These are phyloP conservation scores for Musca domestica DNA, from an alignment of 1,140 invertebrate genomes.

Conservation along the genomic window DNA sequence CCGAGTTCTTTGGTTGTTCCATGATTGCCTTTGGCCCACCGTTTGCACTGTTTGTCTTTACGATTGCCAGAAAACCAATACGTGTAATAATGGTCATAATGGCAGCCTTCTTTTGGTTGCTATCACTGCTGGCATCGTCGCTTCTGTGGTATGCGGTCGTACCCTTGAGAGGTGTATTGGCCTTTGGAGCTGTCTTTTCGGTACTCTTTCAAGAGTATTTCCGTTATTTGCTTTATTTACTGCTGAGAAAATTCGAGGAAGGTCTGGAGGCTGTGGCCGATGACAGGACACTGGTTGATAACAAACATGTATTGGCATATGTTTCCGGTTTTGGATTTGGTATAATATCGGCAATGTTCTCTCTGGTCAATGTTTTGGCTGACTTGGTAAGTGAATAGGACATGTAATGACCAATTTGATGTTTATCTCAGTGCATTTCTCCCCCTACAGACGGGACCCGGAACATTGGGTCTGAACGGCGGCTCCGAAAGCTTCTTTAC, in stretches of 20 bases:
- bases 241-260: slow-evolving; percentile 81
- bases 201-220: slow-evolving; percentile 75
- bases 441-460: slow-evolving; percentile 72
- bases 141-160: slow-evolving; percentile 83
- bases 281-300: slow-evolving; percentile 72
- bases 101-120: slow-evolving; percentile 94
- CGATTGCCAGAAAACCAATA: slow-evolving; percentile 88
- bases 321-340: slow-evolving; percentile 95
- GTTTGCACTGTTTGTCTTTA: slow-evolving; percentile 85
- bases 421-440: too few relatives aligned
- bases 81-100: slow-evolving; percentile 92
- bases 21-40: slow-evolving; percentile 90
- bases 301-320: slow-evolving; percentile 88
- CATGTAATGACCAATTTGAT: too few relatives aligned
- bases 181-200: slow-evolving; percentile 86
- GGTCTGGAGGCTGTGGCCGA: slow-evolving; percentile 84
- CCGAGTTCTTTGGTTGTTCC: slow-evolving; percentile 93
- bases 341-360: slow-evolving; percentile 91
- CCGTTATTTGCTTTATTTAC: slow-evolving; percentile 73
- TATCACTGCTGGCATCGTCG: slow-evolving; percentile 86
- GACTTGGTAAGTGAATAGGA: slow-evolving; percentile 73
- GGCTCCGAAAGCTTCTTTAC: slow-evolving; percentile 89
- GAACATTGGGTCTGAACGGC: slow-evolving; percentile 82
- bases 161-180: slow-evolving; percentile 71
- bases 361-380: slow-evolving; percentile 89